Percentiles rank a stretch among this genome's conserved stretches.
Conservation (phyloP, 2,888 invertebrate genomes). For the Stomorhina lunata region DNA sequence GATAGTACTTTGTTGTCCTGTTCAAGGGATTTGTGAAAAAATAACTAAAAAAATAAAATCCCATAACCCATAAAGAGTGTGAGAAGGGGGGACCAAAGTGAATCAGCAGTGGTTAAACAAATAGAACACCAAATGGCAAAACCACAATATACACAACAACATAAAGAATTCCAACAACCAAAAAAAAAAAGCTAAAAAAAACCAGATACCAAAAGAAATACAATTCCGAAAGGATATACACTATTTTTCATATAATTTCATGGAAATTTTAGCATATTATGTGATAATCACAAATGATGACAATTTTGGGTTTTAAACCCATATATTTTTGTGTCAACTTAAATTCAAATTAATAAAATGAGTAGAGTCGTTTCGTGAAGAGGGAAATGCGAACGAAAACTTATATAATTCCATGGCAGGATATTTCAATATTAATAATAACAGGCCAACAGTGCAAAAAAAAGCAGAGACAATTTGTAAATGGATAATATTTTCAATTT, state of each 20-base stretch:
- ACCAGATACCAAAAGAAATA: background rate
- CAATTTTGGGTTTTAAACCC: constrained; percentile 39
- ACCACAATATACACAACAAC: constrained; percentile 20
- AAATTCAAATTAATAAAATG: constrained; percentile 9
- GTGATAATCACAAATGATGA: constrained; percentile 58
- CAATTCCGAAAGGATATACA: constrained; percentile 19
- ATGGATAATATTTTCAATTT: too few relatives aligned
- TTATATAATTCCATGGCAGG: too few relatives aligned
- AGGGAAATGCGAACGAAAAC: too few relatives aligned
- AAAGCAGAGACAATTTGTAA: too few relatives aligned
- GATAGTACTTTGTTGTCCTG: constrained; percentile 32
- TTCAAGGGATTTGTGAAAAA: background rate
- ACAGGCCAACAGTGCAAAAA: too few relatives aligned
- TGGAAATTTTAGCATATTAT: constrained; percentile 41
- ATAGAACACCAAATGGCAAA: constrained; percentile 22
- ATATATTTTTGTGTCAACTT: constrained; percentile 4
- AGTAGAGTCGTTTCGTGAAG: too few relatives aligned
- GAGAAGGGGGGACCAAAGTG: background rate
- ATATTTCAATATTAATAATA: too few relatives aligned
- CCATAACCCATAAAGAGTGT: too few relatives aligned
- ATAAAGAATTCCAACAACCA: background rate
- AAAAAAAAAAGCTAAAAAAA: background rate
- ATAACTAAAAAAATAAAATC: too few relatives aligned
- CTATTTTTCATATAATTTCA: constrained; percentile 45
- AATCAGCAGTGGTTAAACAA: constrained; percentile 18